Evolutionary conservation across 2,113 vertebrate genomes (phyloP).

Genomic region (Anser brachyrhynchus): DNA sequence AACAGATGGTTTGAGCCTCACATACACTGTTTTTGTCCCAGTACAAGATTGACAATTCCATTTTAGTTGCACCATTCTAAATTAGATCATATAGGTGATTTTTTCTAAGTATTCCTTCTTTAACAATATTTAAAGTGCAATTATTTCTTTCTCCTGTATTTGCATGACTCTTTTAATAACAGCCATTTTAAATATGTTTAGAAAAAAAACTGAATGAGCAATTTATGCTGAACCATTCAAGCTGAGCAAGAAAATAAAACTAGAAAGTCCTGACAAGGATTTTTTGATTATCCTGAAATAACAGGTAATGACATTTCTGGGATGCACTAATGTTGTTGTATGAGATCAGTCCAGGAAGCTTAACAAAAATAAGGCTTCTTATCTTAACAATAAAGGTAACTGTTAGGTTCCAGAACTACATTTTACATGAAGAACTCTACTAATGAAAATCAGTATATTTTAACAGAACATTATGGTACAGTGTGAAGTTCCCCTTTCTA

Average conservation of each 20-base stretch:
- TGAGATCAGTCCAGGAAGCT: neutral
- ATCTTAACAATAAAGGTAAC: neutral
- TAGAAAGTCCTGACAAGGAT: neutral
- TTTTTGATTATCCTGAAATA: neutral
- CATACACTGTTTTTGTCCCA: constrained; percentile 7
- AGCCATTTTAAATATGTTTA: neutral
- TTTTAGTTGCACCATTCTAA: constrained; percentile 10
- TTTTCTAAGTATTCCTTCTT: neutral
- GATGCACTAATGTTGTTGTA: neutral
- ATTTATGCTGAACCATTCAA: neutral
- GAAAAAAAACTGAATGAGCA: neutral
- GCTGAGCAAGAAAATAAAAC: neutral
- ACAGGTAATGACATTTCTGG: neutral
- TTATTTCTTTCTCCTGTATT: neutral
- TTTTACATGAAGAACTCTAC: constrained; percentile 55
- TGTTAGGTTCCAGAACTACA: neutral
- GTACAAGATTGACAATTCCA: constrained; percentile 6
- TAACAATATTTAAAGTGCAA: neutral
- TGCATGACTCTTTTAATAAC: neutral
- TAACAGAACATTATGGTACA: constrained; percentile 13
- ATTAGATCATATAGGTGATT: neutral
- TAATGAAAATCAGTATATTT: constrained; percentile 60
- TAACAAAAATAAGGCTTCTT: neutral
- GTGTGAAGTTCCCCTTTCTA: neutral
- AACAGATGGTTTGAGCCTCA: constrained; percentile 59